Percentiles rank a stretch among this genome's conserved stretches.
phyloP scores from a whole-genome alignment of 2,888 invertebrate species.

The Drosophila rubida region DNA sequence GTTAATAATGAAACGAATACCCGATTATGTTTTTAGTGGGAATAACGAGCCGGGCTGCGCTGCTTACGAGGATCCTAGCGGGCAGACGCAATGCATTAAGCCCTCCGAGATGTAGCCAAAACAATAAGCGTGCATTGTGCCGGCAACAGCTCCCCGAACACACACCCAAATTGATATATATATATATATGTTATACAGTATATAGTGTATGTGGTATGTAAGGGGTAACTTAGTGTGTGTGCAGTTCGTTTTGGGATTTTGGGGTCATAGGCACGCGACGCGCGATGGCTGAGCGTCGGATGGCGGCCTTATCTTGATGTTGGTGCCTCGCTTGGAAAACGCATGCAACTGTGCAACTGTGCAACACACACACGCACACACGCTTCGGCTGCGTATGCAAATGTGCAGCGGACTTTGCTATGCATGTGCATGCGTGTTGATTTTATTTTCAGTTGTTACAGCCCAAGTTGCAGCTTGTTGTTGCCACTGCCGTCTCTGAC shows the following conservation, averaged over 20 bases:
- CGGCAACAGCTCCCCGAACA: constrained; percentile 49
- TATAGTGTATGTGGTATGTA: constrained; percentile 7
- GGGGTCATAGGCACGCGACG: constrained; percentile 67
- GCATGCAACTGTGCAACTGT: constrained; percentile 21
- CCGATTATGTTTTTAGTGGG: constrained; percentile 36
- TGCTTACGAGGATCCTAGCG: constrained; percentile 48
- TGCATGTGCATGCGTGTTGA: constrained; percentile 52
- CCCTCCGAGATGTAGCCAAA: constrained; percentile 46
- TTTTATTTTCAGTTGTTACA: constrained; percentile 58
- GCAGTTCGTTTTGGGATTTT: constrained; percentile 74
- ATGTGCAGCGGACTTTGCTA: constrained; percentile 39
- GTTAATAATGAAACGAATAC: constrained; percentile 14
- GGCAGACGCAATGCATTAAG: constrained; percentile 62
- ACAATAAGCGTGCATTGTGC: constrained; percentile 76
- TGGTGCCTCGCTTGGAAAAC: constrained; percentile 30
- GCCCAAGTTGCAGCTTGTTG: constrained; percentile 22
- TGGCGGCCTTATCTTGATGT: constrained; percentile 49
- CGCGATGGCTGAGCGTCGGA: constrained; percentile 29
- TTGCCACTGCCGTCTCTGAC: constrained; percentile 48
- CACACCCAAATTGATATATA: constrained; percentile 14
- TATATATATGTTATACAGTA: constrained; percentile 19
- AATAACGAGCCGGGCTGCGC: constrained; percentile 26
- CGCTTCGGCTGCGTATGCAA: constrained; percentile 26
- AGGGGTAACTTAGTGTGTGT: constrained; percentile 39
- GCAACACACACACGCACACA: constrained; percentile 10